Evolutionary conservation across 2,113 vertebrate species (phyloP).

Genomic region (Atherinomorus stipes): DNA sequence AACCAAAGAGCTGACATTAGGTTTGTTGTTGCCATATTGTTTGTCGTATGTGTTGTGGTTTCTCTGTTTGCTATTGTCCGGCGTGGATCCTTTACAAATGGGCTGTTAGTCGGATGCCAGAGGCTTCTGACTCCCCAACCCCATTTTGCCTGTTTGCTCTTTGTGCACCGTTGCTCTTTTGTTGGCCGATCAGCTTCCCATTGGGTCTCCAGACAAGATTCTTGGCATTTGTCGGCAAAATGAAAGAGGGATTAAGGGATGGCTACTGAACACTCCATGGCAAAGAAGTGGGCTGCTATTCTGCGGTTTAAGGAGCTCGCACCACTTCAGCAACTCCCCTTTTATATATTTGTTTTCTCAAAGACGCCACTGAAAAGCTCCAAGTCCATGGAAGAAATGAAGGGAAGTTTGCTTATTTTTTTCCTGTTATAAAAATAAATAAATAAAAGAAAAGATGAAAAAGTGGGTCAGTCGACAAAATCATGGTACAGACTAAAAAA

Average conservation of each 20-base stretch:
- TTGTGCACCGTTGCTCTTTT: conserved; percentile 91
- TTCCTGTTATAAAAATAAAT: not conserved
- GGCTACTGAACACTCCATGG: conserved; percentile 91
- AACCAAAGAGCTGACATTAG: conserved; percentile 32
- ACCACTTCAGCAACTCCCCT: conserved; percentile 73
- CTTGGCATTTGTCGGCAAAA: conserved; percentile 95
- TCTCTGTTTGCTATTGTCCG: conserved; percentile 49
- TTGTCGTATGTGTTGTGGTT: conserved; percentile 29
- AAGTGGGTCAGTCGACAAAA: conserved; percentile 53
- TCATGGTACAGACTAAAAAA: too few relatives aligned
- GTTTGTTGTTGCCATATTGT: conserved; percentile 55
- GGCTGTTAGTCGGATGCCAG: conserved; percentile 57
- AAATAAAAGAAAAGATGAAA: conserved; percentile 30
- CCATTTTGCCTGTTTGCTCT: conserved; percentile 83
- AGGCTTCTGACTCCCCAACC: conserved; percentile 73
- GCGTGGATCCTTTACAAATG: conserved; percentile 50
- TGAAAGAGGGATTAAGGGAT: conserved; percentile 96
- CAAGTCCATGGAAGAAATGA: conserved; percentile 56
- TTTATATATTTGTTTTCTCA: conserved; percentile 81
- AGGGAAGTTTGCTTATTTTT: conserved; percentile 49
- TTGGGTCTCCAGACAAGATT: conserved; percentile 92
- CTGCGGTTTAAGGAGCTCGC: conserved; percentile 53
- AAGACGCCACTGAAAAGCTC: conserved; percentile 70
- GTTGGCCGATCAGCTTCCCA: conserved; percentile 95
- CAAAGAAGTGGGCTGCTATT: conserved; percentile 89